These are phyloP conservation scores for Eupithecia insigniata DNA, from an alignment of 2,888 invertebrate genomes.

Conservation along the genomic window DNA sequence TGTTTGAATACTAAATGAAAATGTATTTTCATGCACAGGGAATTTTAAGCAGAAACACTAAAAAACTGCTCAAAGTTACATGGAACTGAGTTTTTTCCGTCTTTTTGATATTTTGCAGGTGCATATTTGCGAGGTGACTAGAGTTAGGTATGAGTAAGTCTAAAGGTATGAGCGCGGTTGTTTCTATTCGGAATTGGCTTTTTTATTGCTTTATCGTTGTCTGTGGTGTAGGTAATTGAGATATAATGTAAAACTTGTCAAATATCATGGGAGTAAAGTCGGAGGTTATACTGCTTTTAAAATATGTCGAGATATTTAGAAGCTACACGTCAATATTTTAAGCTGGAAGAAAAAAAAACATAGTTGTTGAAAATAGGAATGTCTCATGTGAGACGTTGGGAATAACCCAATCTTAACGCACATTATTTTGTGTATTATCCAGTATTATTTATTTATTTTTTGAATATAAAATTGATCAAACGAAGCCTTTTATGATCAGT, in stretches of 20 bases:
- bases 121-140: neutral
- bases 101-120: slow-evolving; percentile 9
- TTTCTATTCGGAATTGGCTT: neutral
- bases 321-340: too few relatives aligned
- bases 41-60: slow-evolving; percentile 47
- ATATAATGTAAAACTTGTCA: neutral
- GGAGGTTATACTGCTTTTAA: too few relatives aligned
- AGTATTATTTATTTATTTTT: too few relatives aligned
- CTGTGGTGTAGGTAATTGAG: neutral
- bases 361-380: too few relatives aligned
- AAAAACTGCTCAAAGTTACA: slow-evolving; percentile 25
- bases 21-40: slow-evolving; percentile 52
- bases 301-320: too few relatives aligned
- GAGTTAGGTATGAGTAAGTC: neutral
- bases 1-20: slow-evolving; percentile 59
- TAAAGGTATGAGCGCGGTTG: neutral
- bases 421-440: too few relatives aligned
- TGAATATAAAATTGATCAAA: too few relatives aligned
- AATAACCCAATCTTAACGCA: too few relatives aligned
- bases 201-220: neutral
- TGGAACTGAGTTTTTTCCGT: slow-evolving; percentile 17
- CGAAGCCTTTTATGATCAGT: too few relatives aligned
- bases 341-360: too few relatives aligned
- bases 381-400: too few relatives aligned
- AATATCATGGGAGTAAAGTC: too few relatives aligned